Conservation (phyloP, 2,797 vertebrate species). For the Paratrypauchen microcephalus region DNA sequence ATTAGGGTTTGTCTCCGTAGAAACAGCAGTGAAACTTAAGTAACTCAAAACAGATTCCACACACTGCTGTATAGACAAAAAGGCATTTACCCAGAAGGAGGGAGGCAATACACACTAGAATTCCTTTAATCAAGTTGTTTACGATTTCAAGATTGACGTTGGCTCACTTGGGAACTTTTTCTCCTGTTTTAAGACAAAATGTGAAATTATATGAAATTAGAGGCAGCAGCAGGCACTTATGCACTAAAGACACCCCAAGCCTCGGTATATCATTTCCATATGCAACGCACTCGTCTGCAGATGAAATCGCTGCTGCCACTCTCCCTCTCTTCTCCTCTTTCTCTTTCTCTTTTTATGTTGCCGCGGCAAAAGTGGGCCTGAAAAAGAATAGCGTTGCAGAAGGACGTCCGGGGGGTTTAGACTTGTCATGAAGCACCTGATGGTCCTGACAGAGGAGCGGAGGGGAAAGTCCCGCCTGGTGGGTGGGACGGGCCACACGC, state of each 20-base stretch:
- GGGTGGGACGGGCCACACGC: slow-evolving; percentile 70
- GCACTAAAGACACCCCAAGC: slow-evolving; percentile 68
- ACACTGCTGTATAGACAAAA: slow-evolving; percentile 3
- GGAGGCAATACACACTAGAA: slow-evolving; percentile 57
- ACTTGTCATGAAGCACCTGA: slow-evolving; percentile 78
- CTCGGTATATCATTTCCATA: slow-evolving; percentile 76
- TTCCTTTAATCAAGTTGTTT: slow-evolving; percentile 82
- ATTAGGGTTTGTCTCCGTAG: slow-evolving; percentile 51
- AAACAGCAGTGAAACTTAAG: slow-evolving; percentile 54
- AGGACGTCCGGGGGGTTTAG: slow-evolving; percentile 65
- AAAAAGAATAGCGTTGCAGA: slow-evolving; percentile 32
- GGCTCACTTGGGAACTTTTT: slow-evolving; percentile 72
- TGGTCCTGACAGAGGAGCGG: slow-evolving; percentile 55
- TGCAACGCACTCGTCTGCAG: slow-evolving; percentile 58
- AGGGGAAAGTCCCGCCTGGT: slow-evolving; percentile 72
- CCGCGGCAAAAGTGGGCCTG: slow-evolving; percentile 36
- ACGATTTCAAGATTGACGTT: slow-evolving; percentile 64
- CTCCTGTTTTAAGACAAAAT: slow-evolving; percentile 75
- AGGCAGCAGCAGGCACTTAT: slow-evolving; percentile 73
- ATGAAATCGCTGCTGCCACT: slow-evolving; percentile 50
- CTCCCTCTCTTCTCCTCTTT: slow-evolving; percentile 16
- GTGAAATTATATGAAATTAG: slow-evolving; percentile 80
- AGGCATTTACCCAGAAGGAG: slow-evolving; percentile 64
- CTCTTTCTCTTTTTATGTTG: slow-evolving; percentile 41
- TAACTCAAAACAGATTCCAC: slow-evolving; percentile 67